Percentiles rank a stretch among this genome's conserved stretches.
Evolutionary conservation across 2,888 invertebrate genomes (phyloP).

Genomic region (Myopa tessellatipennis): DNA sequence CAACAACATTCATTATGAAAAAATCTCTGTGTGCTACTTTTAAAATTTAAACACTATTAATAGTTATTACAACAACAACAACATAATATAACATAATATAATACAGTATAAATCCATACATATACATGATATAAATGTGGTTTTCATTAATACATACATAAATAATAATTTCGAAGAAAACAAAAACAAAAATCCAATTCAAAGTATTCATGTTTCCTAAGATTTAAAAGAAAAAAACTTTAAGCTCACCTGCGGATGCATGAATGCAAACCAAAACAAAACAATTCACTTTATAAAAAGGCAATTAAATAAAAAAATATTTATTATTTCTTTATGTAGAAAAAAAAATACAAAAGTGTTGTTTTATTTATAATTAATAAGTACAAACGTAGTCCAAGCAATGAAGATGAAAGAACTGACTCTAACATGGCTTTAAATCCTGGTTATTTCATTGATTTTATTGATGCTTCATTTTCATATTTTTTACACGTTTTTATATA

Average conservation of each 20-base stretch:
- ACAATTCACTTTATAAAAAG: slow-evolving; percentile 37
- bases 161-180: slow-evolving; percentile 37
- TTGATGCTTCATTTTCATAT: background rate
- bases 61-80: slow-evolving; percentile 35
- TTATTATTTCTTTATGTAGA: slow-evolving; percentile 49
- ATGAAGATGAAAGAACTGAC: no score
- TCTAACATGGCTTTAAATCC: no score
- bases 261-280: slow-evolving; percentile 38
- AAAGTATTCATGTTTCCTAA: slow-evolving; percentile 47
- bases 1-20: slow-evolving; percentile 26
- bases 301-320: slow-evolving; percentile 38
- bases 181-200: slow-evolving; percentile 42
- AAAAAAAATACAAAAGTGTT: slow-evolving; percentile 39
- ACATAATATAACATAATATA: slow-evolving; percentile 20
- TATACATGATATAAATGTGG: slow-evolving; percentile 42
- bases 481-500: background rate
- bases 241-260: slow-evolving; percentile 38
- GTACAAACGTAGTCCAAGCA: no score
- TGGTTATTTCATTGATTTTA: background rate
- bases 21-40: slow-evolving; percentile 62
- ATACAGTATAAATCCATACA: background rate
- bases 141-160: slow-evolving; percentile 44
- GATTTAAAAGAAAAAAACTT: slow-evolving; percentile 45
- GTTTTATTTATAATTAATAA: background rate
- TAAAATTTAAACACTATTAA: slow-evolving; percentile 47